These are phyloP conservation scores for Drosophila demipolita DNA, from an alignment of 2,888 invertebrate species.

Conservation along the genomic window DNA sequence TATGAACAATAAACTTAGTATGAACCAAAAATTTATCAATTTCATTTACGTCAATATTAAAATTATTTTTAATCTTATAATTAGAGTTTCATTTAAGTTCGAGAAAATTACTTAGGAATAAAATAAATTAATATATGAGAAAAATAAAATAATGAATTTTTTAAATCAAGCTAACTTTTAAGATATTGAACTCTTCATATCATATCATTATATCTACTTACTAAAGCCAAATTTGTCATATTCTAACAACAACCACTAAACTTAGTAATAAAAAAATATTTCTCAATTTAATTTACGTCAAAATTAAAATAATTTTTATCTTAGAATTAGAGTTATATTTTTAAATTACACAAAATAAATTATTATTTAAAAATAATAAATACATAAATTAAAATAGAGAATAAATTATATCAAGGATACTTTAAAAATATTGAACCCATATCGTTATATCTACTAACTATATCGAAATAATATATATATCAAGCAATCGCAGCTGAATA, in stretches of 20 bases:
- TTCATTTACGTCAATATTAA: not conserved
- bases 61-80: not conserved
- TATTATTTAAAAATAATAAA: no score
- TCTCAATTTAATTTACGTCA: no score
- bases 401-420: no score
- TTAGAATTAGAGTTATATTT: no score
- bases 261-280: no score
- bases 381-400: no score
- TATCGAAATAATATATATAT: not conserved
- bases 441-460: no score
- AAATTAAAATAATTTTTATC: no score
- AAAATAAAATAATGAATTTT: not conserved
- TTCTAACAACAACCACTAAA: no score
- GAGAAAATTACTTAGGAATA: not conserved
- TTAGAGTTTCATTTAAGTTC: not conserved
- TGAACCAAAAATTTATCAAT: not conserved
- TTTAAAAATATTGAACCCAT: no score
- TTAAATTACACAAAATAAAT: no score
- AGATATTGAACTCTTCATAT: no score
- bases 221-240: not conserved
- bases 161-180: not conserved
- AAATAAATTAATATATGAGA: not conserved
- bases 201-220: not conserved
- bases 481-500: not conserved
- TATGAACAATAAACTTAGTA: not conserved